Evolutionary conservation across 2,888 invertebrate species (phyloP).

Genomic region (Hesperia comma): DNA sequence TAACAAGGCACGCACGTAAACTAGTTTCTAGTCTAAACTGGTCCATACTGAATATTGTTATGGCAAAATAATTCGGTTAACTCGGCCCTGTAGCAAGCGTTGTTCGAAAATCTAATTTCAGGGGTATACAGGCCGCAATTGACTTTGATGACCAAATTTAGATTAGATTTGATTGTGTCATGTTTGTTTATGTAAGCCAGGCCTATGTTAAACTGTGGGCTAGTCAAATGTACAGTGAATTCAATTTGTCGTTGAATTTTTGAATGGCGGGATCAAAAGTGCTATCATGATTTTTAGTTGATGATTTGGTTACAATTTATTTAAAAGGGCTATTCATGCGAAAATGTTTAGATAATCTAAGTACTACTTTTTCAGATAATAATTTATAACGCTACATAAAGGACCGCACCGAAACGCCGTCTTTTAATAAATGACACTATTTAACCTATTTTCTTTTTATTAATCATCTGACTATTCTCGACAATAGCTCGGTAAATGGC

Average conservation of each 20-base stretch:
- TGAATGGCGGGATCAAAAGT: too few relatives aligned
- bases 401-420: too few relatives aligned
- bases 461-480: too few relatives aligned
- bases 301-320: too few relatives aligned
- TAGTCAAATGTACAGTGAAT: not conserved
- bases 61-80: conserved; percentile 22
- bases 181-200: conserved; percentile 23
- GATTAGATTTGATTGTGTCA: conserved; percentile 30
- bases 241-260: not conserved
- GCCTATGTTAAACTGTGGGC: not conserved
- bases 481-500: too few relatives aligned
- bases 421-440: too few relatives aligned
- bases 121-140: conserved; percentile 22
- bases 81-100: conserved; percentile 14
- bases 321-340: too few relatives aligned
- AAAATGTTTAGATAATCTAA: too few relatives aligned
- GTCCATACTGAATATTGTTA: conserved; percentile 11
- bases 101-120: conserved; percentile 22
- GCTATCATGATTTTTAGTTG: too few relatives aligned
- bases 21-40: conserved; percentile 10
- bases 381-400: too few relatives aligned
- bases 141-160: conserved; percentile 32
- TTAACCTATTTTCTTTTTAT: too few relatives aligned
- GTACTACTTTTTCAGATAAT: too few relatives aligned
- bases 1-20: not conserved